These are phyloP conservation scores for Planococcus citri DNA, from an alignment of 1,140 invertebrate species.

Conservation along the genomic window DNA sequence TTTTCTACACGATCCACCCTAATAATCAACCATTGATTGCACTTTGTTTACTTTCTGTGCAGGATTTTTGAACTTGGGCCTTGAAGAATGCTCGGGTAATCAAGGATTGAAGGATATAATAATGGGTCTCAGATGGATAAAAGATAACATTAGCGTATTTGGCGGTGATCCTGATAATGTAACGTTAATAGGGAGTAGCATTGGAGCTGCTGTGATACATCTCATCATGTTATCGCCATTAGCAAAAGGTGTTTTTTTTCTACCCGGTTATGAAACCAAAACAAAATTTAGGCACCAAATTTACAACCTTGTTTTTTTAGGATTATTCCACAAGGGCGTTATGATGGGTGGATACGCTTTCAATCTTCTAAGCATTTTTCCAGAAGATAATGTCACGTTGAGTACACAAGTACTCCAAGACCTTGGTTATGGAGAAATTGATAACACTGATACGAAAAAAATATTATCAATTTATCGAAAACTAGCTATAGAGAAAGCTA, in stretches of 20 bases:
- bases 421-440: too few species aligned
- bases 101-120: slow-evolving; percentile 82
- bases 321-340: not conserved
- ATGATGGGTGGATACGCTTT: not conserved
- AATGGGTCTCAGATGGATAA: slow-evolving; percentile 73
- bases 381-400: too few species aligned
- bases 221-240: slow-evolving; percentile 71
- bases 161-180: slow-evolving; percentile 72
- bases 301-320: not conserved
- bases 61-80: not conserved
- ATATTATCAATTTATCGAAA: too few species aligned
- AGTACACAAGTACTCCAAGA: too few species aligned
- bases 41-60: too few species aligned
- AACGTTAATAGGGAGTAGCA: slow-evolving; percentile 85
- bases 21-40: too few species aligned
- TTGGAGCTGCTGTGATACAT: slow-evolving; percentile 81
- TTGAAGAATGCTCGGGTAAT: slow-evolving; percentile 42
- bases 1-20: too few species aligned
- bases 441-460: too few species aligned
- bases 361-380: not conserved
- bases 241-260: not conserved
- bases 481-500: too few species aligned
- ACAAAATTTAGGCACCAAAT: too few species aligned
- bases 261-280: too few species aligned
- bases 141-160: slow-evolving; percentile 68